phyloP scores from a whole-genome alignment of 1,140 invertebrate genomes.

The Bombus haemorrhoidalis region DNA sequence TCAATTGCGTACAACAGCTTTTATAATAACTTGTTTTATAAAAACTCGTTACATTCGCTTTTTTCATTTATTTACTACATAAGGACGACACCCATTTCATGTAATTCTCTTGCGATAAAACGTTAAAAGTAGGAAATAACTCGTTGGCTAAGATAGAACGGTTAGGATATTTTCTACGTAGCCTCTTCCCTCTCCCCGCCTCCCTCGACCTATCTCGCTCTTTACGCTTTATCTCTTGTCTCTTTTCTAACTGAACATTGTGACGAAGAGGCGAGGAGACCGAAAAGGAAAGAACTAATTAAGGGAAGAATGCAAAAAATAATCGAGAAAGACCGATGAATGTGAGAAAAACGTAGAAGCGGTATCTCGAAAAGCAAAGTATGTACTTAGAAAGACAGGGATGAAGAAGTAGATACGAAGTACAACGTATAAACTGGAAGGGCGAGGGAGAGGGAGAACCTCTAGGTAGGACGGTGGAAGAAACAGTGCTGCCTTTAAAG shows the following conservation, averaged over 20 bases:
- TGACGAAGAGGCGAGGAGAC: background rate
- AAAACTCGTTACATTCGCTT: background rate
- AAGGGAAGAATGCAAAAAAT: background rate
- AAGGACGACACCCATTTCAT: too few relatives aligned
- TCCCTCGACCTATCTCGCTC: background rate
- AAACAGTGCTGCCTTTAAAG: slow-evolving; percentile 66
- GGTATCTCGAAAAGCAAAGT: background rate
- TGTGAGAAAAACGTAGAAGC: background rate
- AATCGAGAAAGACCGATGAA: background rate
- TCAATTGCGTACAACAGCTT: background rate
- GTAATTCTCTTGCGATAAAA: background rate
- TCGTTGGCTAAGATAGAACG: too few relatives aligned
- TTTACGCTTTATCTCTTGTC: background rate
- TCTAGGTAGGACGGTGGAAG: slow-evolving; percentile 21
- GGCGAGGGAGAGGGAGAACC: slow-evolving; percentile 29
- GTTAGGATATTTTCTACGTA: background rate
- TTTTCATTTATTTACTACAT: too few relatives aligned
- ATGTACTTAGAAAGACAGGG: background rate
- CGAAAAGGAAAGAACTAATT: too few relatives aligned
- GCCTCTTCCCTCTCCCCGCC: background rate
- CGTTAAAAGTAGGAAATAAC: background rate
- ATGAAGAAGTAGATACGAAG: background rate
- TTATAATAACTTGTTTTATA: background rate
- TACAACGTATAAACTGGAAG: background rate
- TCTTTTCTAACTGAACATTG: background rate